Base-by-base conservation (phyloP, 2,113 vertebrate species). In the Thalassoma bifasciatum region DNA sequence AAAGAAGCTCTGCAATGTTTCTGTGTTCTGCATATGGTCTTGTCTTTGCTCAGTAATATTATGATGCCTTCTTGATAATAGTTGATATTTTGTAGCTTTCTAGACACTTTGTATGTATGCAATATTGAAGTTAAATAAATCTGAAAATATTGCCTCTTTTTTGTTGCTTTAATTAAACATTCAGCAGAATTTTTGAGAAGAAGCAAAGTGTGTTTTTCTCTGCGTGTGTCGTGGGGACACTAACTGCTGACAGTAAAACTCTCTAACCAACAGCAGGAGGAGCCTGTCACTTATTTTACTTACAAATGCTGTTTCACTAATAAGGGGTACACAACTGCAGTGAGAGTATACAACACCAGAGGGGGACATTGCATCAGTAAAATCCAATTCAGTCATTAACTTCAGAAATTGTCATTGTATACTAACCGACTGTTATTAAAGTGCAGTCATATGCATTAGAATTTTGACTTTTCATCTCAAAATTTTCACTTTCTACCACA, bases 21-120 rank as follows among this genome's bases (percentile, higher is more conserved):
- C 95, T 95, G 95, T 98, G 96, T 97, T 96, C 95, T 96, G 96
- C 96, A 95, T 96, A 96, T 96, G 96, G 96, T 98, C 95, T 95
- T 95, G 97, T 98, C 95, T 97, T 96, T 96, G 96, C 96, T 97
- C 96, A 93, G 95, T 98, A 96, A 98, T 95, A 97, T 98, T 96
- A 97, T 96, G 95, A 98, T 98, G 97, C 97, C 96, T 98, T 98
- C 97, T 97, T 96, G 95, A 98, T 95, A 96, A 97, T 97, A 95
- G 95, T 98, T 96, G 95, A 97, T 95, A 98, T 98, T 99, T 99
- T 99, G 96, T 99, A 99, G 98, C 98, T 98, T 98, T 98, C 96
- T 99, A 99, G 97, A 97, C 96, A 96, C 95, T 99, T 99, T 98
- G 95, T 98, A 99, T 99, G 98, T 97, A 98, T 96, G 96, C 96